These are phyloP conservation scores for Suillia variegata DNA, from an alignment of 2,888 invertebrate genomes.

Conservation along the genomic window DNA sequence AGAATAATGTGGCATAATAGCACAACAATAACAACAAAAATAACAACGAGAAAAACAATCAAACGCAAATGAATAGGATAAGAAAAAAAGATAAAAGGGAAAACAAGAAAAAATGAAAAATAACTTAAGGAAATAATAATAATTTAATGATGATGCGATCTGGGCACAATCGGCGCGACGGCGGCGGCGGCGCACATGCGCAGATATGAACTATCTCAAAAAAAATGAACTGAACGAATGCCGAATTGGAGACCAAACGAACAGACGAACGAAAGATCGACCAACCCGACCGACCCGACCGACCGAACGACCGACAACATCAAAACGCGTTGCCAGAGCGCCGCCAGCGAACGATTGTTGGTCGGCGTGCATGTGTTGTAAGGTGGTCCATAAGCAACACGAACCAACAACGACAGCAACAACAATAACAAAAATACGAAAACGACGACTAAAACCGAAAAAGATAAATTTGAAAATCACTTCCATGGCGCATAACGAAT, in stretches of 20 bases:
- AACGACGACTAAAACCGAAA: too few relatives aligned
- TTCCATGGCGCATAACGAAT: slow-evolving; percentile 27
- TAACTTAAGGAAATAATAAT: slow-evolving; percentile 46
- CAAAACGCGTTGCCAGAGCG: background rate
- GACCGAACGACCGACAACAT: background rate
- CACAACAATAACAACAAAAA: slow-evolving; percentile 12
- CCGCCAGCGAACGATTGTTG: background rate
- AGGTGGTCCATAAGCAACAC: background rate
- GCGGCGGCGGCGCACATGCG: too few relatives aligned
- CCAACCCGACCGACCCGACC: background rate
- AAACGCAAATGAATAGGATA: background rate
- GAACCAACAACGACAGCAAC: background rate
- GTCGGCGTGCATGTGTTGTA: background rate
- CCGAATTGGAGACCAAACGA: too few relatives aligned
- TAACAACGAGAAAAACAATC: slow-evolving; percentile 11
- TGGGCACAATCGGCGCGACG: background rate
- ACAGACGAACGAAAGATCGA: too few relatives aligned
- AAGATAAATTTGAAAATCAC: slow-evolving; percentile 8
- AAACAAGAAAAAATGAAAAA: slow-evolving; percentile 26
- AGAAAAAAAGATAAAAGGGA: background rate
- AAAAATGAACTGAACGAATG: background rate
- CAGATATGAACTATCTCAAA: background rate
- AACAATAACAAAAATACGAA: slow-evolving; percentile 1
- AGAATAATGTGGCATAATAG: background rate
- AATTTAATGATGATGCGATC: slow-evolving; percentile 48